phyloP scores from a whole-genome alignment of 1,140 invertebrate genomes.

The Apis dorsata region DNA sequence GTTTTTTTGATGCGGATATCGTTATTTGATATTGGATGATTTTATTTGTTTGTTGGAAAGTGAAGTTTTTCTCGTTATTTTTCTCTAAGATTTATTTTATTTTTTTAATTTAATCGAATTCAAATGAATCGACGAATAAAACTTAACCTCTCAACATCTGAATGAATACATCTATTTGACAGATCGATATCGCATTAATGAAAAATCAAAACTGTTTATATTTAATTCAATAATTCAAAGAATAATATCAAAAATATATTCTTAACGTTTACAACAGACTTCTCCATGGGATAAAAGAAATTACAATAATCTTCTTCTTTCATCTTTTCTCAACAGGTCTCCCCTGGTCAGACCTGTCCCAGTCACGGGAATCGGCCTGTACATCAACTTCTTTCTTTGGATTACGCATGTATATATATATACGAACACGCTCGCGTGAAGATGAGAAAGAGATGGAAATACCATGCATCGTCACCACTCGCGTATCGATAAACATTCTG shows the following conservation, averaged over 20 bases:
- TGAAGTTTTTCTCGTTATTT: no score
- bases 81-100: no score
- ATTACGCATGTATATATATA: background rate
- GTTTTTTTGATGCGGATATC: background rate
- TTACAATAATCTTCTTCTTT: background rate
- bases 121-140: no score
- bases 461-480: background rate
- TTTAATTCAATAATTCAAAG: no score
- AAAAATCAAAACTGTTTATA: no score
- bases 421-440: background rate
- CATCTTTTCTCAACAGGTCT: background rate
- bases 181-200: no score
- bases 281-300: background rate
- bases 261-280: background rate
- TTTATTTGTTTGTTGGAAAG: no score
- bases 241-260: background rate
- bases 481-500: slow-evolving; percentile 31
- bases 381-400: background rate
- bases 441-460: slow-evolving; percentile 11
- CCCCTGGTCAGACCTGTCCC: background rate
- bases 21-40: no score
- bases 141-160: no score
- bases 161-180: no score
- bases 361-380: slow-evolving; percentile 32
- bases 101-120: no score